Percentiles rank a stretch among this genome's conserved stretches.
Conservation (phyloP, 2,888 invertebrate species). For the Philonicus albiceps region DNA sequence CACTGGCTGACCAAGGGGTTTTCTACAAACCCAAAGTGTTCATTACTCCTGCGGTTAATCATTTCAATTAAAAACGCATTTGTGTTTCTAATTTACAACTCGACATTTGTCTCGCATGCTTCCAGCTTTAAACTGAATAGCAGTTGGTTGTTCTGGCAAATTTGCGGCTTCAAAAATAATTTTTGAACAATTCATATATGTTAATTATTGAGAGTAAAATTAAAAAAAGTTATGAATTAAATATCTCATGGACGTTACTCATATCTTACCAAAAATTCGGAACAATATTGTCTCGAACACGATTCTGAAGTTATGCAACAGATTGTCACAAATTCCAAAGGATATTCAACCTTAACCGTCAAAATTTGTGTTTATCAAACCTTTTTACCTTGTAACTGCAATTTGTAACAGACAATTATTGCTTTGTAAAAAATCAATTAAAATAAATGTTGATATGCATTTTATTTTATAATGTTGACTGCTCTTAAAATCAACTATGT, state of each 20-base stretch:
- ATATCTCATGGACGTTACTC: neutral
- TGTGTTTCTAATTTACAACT: neutral
- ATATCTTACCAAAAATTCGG: too few species aligned
- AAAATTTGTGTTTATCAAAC: too few species aligned
- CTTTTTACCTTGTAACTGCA: too few species aligned
- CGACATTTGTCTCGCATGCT: neutral
- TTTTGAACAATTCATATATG: neutral
- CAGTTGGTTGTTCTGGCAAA: neutral
- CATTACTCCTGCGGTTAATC: conserved; percentile 33
- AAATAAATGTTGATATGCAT: too few species aligned
- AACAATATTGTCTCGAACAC: too few species aligned
- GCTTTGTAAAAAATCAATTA: too few species aligned
- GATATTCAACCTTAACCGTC: too few species aligned
- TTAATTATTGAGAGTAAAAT: neutral
- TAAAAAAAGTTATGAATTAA: neutral
- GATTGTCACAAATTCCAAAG: too few species aligned
- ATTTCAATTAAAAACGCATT: conserved; percentile 36
- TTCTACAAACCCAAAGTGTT: neutral
- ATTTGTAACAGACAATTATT: too few species aligned
- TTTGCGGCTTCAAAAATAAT: neutral
- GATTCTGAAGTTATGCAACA: too few species aligned
- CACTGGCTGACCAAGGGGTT: neutral
- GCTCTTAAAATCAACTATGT: too few species aligned
- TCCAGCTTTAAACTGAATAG: neutral
- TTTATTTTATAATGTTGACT: too few species aligned